Evolutionary conservation across 1,140 invertebrate species (phyloP).

Genomic region (Eurosta solidaginis): DNA sequence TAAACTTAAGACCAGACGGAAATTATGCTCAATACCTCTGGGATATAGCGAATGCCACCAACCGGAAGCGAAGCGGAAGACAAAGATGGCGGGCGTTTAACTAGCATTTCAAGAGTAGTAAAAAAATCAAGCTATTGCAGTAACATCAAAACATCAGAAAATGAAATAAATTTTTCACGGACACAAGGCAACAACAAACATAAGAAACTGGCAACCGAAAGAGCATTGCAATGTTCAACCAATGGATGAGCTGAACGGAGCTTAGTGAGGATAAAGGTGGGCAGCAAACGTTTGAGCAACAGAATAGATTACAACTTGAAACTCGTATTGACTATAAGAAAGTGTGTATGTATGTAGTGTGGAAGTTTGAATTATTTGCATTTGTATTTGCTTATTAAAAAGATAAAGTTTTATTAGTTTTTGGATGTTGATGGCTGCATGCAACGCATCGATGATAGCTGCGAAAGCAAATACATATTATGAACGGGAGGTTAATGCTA

Average conservation of each 20-base stretch:
- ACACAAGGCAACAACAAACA: not conserved
- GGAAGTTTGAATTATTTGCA: too few relatives aligned
- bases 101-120: not conserved
- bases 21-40: conserved; percentile 26
- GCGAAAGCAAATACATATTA: too few relatives aligned
- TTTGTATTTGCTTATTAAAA: not conserved
- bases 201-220: not conserved
- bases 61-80: not conserved
- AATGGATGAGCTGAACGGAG: not conserved
- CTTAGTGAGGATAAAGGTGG: not conserved
- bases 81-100: not conserved
- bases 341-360: not conserved
- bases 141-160: too few relatives aligned
- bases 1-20: conserved; percentile 27
- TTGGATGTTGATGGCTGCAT: too few relatives aligned
- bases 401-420: conserved; percentile 28
- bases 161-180: conserved; percentile 19
- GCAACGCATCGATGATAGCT: too few relatives aligned
- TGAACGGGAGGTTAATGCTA: too few relatives aligned
- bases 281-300: not conserved
- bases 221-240: not conserved
- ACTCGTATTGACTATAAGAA: not conserved
- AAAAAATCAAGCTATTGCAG: not conserved
- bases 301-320: not conserved
- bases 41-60: not conserved